These are phyloP conservation scores for Amphiduros pacificus DNA, from an alignment of 2,888 invertebrate genomes.

Conservation along the genomic window DNA sequence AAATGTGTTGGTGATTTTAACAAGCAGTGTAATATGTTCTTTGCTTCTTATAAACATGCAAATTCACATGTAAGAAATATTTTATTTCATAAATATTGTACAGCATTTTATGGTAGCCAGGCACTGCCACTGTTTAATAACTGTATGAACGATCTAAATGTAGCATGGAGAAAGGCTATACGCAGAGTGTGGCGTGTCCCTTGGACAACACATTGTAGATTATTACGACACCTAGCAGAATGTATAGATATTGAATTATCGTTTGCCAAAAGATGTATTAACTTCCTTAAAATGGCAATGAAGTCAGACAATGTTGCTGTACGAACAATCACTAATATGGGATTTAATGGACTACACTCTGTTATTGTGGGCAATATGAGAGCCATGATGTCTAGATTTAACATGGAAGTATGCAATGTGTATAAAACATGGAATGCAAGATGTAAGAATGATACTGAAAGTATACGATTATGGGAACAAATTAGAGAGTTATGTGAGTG, in stretches of 20 bases:
- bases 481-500: too few species aligned
- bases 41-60: slow-evolving; percentile 1
- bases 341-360: too few species aligned
- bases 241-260: not conserved
- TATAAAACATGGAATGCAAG: too few species aligned
- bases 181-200: not conserved
- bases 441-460: too few species aligned
- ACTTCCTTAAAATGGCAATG: too few species aligned
- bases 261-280: too few species aligned
- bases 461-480: too few species aligned
- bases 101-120: not conserved
- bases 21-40: not conserved
- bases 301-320: too few species aligned
- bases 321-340: too few species aligned
- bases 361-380: too few species aligned
- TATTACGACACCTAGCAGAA: not conserved
- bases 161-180: not conserved
- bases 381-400: too few species aligned
- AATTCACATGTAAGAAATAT: not conserved
- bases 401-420: too few species aligned
- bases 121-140: not conserved
- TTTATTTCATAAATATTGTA: not conserved
- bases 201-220: not conserved
- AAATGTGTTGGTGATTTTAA: not conserved
- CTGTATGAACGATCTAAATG: not conserved